A percentile compares a stretch with the other conserved stretches of the same genome.
Evolutionary conservation across 2,113 vertebrate species (phyloP).

Genomic region (Cricetomys ansorgei): DNA sequence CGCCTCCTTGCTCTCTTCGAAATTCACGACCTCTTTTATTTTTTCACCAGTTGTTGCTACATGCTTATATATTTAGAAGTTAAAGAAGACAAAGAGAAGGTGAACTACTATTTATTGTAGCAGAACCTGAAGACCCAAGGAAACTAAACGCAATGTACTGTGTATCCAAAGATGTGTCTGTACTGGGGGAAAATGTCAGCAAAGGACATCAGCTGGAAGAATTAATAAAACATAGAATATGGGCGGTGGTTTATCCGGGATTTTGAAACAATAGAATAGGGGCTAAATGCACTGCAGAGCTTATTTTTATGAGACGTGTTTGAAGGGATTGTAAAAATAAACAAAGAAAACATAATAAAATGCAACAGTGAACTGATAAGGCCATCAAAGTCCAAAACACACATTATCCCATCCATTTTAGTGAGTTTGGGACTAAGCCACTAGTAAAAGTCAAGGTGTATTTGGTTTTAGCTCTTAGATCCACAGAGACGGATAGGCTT

Average conservation of each 20-base stretch:
- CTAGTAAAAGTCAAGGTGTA: background rate
- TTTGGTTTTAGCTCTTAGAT: background rate
- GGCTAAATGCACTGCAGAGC: background rate
- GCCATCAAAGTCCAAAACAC: background rate
- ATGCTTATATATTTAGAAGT: background rate
- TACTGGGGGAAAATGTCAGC: background rate
- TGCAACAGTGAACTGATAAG: background rate
- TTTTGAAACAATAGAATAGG: background rate
- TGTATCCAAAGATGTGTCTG: background rate
- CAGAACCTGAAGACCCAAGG: background rate
- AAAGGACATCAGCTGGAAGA: background rate
- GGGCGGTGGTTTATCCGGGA: background rate
- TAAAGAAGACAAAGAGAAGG: background rate
- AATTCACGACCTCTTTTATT: background rate
- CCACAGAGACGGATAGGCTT: background rate
- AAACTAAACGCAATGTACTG: background rate
- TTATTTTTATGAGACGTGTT: background rate
- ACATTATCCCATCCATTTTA: background rate
- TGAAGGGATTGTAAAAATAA: constrained; percentile 23
- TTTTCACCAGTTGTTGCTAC: background rate
- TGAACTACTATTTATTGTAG: background rate
- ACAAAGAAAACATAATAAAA: background rate
- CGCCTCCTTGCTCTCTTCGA: background rate
- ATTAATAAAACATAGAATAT: background rate
- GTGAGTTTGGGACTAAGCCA: background rate